Evolutionary conservation across 2,113 vertebrate genomes (phyloP), one percentile per base, ranked within the genome.

Genomic region (Phylloscopus whistleri): DNA sequence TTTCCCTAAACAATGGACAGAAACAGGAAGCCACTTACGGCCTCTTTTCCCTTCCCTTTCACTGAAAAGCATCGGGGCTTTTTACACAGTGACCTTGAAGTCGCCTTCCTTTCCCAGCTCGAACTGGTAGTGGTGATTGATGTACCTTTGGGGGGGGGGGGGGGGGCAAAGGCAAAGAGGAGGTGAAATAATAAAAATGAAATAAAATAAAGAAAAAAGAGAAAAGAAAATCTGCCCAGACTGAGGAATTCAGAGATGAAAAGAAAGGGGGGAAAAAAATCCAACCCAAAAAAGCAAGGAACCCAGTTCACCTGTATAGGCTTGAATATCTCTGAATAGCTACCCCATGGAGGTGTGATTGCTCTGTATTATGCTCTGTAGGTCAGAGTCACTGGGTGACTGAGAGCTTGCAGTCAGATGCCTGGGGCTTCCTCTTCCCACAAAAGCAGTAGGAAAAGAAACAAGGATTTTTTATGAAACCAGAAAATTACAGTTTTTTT

Each of bases 401-500:
- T 95, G 90, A 95, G 93, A 89, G 81, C 95, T 96, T 96, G 78
- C 90, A 93, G 93, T 89, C 88, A 95, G 96, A 80, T 69, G 49
- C 93, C 94, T 92, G 87, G 86, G 90, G 93, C 94, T 96, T 84
- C 84, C 62, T 94, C 95, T 95, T 95, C 74, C 84, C 67, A 95
- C 90, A 96, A 92, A 85, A 95, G 81, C 87, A 92, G 90, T 93
- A 62, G 94, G 88, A 69, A 85, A 93, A 96, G 87, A 90, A 96
- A 93, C 66, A 89, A 70, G 58, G 23, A 19, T 72, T 84, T 70
- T 89, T 85, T 59, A 68, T 81, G 75, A 94, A 82, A 33, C 7
- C 72, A 70, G 73, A 96, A 97, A 96, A 97, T 95, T 93, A 96
- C 93, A 93, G 92, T 26, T 93, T 96, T 97, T 93, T 96, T 66